Evolutionary conservation across 2,888 invertebrate genomes (phyloP), one percentile per base, ranked within the genome.

Genomic region (Xylocampa areola): DNA sequence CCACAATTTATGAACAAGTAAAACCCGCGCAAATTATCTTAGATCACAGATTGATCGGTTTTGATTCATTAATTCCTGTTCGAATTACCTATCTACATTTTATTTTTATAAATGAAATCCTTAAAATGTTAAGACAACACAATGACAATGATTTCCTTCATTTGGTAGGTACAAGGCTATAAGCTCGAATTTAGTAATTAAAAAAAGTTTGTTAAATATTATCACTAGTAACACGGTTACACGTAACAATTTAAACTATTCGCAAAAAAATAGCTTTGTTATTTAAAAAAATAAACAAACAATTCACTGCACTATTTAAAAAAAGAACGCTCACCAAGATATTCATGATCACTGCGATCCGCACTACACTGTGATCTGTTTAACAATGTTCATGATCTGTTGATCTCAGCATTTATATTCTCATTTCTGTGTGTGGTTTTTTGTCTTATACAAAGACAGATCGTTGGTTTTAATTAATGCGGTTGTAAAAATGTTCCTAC

Each of bases 381-480:
- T 55, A 61, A 69, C 70, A 84, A 81, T 84, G 86, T 71, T 77
- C 65, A 67, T 16, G 65, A 74, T 74, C 74, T 53, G 39, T 37
- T 65, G 65, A 72, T 72, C 78, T 68, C 79, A 52, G 69, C 62
- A 79, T 86, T 85, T 88, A 87, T 88, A 88, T 83, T 67, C 60
- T 57, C 53, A 55, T 37, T 52, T 45, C 35, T 41, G 33, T 57
- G 45, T 63, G 67, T 65, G 67, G 61, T 61, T 72, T 68, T 73
- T 60, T 57, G 58, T 54, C 48, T 58, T 50, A 63, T 65, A 63
- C 66, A 50, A 55, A 47, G 48, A 61, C 44, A 40, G 57, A 52
- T 54, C 65, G 62, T 70, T 58, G 53, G 57, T 39, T 32, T 60
- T 68, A 69, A 61, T 67, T 63, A 53, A 45, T 66, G 60, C 44